These are phyloP conservation scores for Eumeta japonica DNA, from an alignment of 1,140 invertebrate genomes.

Conservation along the genomic window DNA sequence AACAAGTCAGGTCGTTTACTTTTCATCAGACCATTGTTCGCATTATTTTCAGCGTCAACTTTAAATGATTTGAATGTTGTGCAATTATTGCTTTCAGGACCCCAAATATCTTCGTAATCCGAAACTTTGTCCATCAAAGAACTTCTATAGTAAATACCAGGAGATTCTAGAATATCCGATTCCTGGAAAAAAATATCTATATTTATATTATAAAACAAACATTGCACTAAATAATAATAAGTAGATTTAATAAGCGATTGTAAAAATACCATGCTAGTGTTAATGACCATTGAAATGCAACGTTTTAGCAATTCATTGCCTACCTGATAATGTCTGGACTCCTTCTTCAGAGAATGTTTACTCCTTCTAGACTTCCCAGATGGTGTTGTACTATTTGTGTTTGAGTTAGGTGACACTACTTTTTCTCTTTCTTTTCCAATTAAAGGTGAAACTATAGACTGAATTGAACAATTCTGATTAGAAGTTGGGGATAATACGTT, in stretches of 20 bases:
- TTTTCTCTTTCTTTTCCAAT: slow-evolving; percentile 53
- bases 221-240: background rate
- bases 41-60: slow-evolving; percentile 56
- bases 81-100: slow-evolving; percentile 65
- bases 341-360: slow-evolving; percentile 59
- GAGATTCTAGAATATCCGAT: slow-evolving; percentile 81
- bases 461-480: slow-evolving; percentile 24
- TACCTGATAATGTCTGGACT: slow-evolving; percentile 67
- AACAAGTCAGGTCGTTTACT: slow-evolving; percentile 65
- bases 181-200: slow-evolving; percentile 61
- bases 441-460: slow-evolving; percentile 53
- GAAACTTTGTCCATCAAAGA: slow-evolving; percentile 87
- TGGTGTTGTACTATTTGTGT: slow-evolving; percentile 51
- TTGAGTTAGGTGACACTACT: slow-evolving; percentile 55
- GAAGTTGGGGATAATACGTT: slow-evolving; percentile 51
- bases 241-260: no score
- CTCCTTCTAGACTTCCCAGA: slow-evolving; percentile 55
- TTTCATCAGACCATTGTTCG: slow-evolving; percentile 52
- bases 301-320: slow-evolving; percentile 5
- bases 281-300: background rate
- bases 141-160: slow-evolving; percentile 79
- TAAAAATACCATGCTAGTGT: background rate
- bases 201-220: background rate
- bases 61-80: slow-evolving; percentile 58
- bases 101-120: slow-evolving; percentile 95